These are phyloP conservation scores for Parnassius apollo DNA, from an alignment of 2,888 invertebrate genomes.

Conservation along the genomic window DNA sequence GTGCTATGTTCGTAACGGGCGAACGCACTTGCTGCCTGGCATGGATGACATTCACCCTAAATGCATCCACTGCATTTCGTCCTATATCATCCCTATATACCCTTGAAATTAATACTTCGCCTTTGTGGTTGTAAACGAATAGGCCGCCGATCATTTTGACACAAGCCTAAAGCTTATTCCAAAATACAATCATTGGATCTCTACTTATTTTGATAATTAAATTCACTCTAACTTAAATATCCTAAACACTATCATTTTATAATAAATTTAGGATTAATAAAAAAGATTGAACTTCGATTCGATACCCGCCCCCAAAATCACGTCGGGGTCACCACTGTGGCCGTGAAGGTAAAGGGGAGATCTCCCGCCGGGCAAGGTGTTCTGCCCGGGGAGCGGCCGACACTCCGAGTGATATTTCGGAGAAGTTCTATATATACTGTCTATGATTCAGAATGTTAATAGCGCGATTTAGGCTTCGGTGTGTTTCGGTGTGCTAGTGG, in stretches of 20 bases:
- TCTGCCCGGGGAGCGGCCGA: no score
- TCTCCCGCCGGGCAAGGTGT: no score
- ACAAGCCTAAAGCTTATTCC: constrained; percentile 39
- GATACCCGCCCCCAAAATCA: constrained; percentile 73
- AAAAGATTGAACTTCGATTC: constrained; percentile 35
- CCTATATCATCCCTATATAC: constrained; percentile 99
- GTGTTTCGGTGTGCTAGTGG: no score
- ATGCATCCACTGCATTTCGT: constrained; percentile 99
- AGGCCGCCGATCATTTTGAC: constrained; percentile 97
- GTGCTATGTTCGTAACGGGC: constrained; percentile 99
- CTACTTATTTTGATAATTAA: constrained; percentile 20
- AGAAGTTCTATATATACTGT: no score
- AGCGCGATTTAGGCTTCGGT: no score
- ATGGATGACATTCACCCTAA: constrained; percentile 99
- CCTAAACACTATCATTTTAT: constrained; percentile 48
- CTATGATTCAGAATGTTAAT: no score
- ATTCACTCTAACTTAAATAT: constrained; percentile 33
- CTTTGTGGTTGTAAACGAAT: constrained; percentile 99
- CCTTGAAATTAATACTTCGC: constrained; percentile 98
- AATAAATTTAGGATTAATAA: constrained; percentile 36
- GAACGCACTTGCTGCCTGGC: constrained; percentile 99
- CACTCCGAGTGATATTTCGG: no score
- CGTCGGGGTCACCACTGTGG: no score
- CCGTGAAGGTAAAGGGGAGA: no score
- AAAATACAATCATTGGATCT: constrained; percentile 43